Evolutionary conservation across 2,888 invertebrate species (phyloP).

Genomic region (Limnephilus marmoratus): DNA sequence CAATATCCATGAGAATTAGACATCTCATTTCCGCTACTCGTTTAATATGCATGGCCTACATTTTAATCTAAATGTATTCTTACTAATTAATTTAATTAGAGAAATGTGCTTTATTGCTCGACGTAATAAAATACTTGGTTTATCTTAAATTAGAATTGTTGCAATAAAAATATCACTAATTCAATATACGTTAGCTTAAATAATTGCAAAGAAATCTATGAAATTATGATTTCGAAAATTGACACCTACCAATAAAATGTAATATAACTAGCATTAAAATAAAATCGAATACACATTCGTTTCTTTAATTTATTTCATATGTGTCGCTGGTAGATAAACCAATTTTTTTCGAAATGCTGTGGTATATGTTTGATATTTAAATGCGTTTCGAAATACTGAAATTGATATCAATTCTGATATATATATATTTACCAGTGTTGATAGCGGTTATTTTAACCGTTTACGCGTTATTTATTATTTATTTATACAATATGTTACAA

Average conservation of each 20-base stretch:
- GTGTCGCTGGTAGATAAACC: background rate
- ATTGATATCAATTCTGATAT: background rate
- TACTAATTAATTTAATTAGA: background rate
- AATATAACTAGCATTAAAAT: background rate
- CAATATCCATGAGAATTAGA: conserved; percentile 2
- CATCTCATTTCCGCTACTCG: background rate
- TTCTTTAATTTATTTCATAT: background rate
- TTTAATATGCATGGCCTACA: background rate
- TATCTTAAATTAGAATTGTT: background rate
- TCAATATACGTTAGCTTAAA: background rate
- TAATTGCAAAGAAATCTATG: background rate
- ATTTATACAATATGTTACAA: background rate
- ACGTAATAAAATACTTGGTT: background rate
- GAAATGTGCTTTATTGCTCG: conserved; percentile 2
- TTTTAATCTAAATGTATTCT: background rate
- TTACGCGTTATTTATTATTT: background rate
- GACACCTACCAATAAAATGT: background rate
- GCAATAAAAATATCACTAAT: background rate
- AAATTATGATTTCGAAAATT: background rate
- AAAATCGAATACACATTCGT: background rate
- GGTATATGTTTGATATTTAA: background rate
- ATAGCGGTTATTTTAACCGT: background rate
- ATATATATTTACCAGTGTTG: background rate
- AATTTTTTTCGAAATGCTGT: background rate
- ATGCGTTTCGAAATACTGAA: background rate